Conservation (phyloP, 2,888 invertebrate species). For the Caenorhabditis zanzibari region DNA sequence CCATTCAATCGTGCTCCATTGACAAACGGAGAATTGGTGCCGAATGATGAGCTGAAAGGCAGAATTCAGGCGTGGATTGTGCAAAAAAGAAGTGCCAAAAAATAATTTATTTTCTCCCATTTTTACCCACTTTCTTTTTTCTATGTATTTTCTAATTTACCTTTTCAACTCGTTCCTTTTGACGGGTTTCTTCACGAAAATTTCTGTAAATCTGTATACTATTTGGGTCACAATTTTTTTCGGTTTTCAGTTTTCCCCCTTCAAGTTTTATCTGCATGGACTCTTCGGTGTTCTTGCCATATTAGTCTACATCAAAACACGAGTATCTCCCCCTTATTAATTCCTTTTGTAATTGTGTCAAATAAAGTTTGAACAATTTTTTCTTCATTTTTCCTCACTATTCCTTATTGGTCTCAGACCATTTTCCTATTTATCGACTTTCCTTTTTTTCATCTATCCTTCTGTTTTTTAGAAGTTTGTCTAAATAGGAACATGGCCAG, state of each 20-base stretch:
- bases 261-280: not conserved
- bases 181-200: not conserved
- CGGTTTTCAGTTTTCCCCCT: not conserved
- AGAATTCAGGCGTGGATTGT: slow-evolving; percentile 74
- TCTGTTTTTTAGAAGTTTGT: slow-evolving; percentile 1
- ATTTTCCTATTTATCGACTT: not conserved
- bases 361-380: not conserved
- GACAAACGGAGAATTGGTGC: slow-evolving; percentile 93
- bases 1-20: slow-evolving; percentile 97
- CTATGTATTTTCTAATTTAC: slow-evolving; percentile 4
- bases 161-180: not conserved
- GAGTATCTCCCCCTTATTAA: slow-evolving; percentile 22
- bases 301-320: not conserved
- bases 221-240: not conserved
- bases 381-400: not conserved
- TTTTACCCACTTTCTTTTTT: not conserved
- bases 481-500: slow-evolving; percentile 29
- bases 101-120: slow-evolving; percentile 19
- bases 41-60: slow-evolving; percentile 84
- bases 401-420: not conserved
- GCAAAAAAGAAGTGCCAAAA: slow-evolving; percentile 48
- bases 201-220: slow-evolving; percentile 25
- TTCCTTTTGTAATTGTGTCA: not conserved
- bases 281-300: slow-evolving; percentile 1
- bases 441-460: slow-evolving; percentile 1